These are phyloP conservation scores for Gymnoscelis rufifasciata DNA, from an alignment of 2,888 invertebrate genomes.

Conservation along the genomic window DNA sequence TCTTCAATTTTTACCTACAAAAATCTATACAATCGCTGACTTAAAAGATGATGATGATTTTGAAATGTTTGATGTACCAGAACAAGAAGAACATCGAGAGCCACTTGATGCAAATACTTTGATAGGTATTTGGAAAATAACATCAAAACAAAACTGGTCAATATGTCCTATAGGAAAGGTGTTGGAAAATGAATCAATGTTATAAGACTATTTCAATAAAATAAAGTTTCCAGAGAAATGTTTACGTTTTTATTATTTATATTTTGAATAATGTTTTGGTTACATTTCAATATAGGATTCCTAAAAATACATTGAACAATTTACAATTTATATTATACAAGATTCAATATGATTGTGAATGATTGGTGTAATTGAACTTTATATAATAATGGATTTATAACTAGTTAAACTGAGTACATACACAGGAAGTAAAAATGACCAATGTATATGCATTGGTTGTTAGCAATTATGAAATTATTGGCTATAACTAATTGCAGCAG, in stretches of 20 bases:
- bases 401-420: slow-evolving; percentile 19
- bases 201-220: slow-evolving; percentile 12
- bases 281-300: slow-evolving; percentile 69
- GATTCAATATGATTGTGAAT: slow-evolving; percentile 54
- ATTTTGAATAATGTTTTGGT: slow-evolving; percentile 78
- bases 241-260: slow-evolving; percentile 59
- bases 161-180: slow-evolving; percentile 72
- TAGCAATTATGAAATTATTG: slow-evolving; percentile 35
- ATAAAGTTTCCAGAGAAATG: slow-evolving; percentile 55
- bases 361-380: slow-evolving; percentile 26
- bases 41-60: slow-evolving; percentile 32
- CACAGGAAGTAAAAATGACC: slow-evolving; percentile 54
- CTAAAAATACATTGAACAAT: slow-evolving; percentile 73
- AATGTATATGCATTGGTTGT: slow-evolving; percentile 60
- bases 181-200: slow-evolving; percentile 38
- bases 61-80: neutral
- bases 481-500: slow-evolving; percentile 10
- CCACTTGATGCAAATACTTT: slow-evolving; percentile 22
- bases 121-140: slow-evolving; percentile 54
- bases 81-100: slow-evolving; percentile 10
- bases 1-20: slow-evolving; percentile 30
- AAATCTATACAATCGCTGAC: slow-evolving; percentile 69
- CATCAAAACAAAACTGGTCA: slow-evolving; percentile 59
- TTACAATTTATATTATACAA: slow-evolving; percentile 75
- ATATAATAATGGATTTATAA: slow-evolving; percentile 23